Percentiles rank a stretch among this genome's conserved stretches.
Conservation (phyloP, 1,140 invertebrate genomes). For the Lordiphosa clarofinis region DNA sequence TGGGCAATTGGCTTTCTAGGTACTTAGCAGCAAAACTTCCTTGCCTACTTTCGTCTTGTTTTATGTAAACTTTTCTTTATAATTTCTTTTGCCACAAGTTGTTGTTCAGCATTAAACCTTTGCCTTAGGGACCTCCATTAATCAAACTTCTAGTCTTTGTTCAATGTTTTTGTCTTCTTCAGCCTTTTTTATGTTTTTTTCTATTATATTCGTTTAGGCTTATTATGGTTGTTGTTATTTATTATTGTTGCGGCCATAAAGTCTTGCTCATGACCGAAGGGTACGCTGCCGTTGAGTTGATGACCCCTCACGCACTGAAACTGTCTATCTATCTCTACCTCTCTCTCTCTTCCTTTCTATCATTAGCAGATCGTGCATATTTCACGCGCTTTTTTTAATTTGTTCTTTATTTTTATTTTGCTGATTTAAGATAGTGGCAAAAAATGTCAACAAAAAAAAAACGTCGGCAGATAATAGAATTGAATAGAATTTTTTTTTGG, state of each 20-base stretch:
- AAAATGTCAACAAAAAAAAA: constrained; percentile 51
- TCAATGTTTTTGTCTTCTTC: constrained; percentile 34
- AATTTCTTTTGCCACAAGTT: constrained; percentile 11
- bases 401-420: constrained; percentile 30
- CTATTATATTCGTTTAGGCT: constrained; percentile 29
- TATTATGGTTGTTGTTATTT: constrained; percentile 54
- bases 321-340: not conserved
- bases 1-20: constrained; percentile 8
- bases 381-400: constrained; percentile 48
- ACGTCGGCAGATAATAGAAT: constrained; percentile 57
- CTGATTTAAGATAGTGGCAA: constrained; percentile 61
- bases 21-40: constrained; percentile 1
- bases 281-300: constrained; percentile 38
- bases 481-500: constrained; percentile 50
- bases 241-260: constrained; percentile 62
- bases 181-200: constrained; percentile 17
- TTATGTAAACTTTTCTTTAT: constrained; percentile 4
- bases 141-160: constrained; percentile 71
- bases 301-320: constrained; percentile 57
- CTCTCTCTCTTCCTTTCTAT: constrained; percentile 1
- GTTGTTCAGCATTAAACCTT: constrained; percentile 10
- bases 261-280: constrained; percentile 27
- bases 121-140: constrained; percentile 37
- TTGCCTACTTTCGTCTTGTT: constrained; percentile 3
- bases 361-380: constrained; percentile 38